These are phyloP conservation scores for Apamea monoglypha DNA, from an alignment of 2,888 invertebrate genomes.

Conservation along the genomic window DNA sequence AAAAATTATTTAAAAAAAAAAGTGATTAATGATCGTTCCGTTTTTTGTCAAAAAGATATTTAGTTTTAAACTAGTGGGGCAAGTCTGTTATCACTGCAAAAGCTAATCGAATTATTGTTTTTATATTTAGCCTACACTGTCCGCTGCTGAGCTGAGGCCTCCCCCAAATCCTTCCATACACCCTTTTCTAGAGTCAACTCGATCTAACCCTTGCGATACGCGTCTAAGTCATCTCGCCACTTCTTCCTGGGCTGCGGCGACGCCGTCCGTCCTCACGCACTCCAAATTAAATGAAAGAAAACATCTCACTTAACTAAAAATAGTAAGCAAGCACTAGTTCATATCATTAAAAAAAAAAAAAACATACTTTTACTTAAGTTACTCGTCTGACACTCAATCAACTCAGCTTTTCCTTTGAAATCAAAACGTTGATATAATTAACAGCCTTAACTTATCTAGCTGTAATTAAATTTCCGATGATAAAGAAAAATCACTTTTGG, in stretches of 20 bases:
- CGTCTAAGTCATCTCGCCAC: no score
- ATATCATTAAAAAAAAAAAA: no score
- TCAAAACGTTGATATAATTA: slow-evolving; percentile 43
- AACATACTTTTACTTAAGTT: slow-evolving; percentile 21
- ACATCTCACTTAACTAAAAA: neutral
- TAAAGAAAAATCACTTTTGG: slow-evolving; percentile 51
- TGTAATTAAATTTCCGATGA: slow-evolving; percentile 55
- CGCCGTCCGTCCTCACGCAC: no score
- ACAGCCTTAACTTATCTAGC: slow-evolving; percentile 41
- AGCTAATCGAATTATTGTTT: neutral
- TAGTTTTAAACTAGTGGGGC: neutral
- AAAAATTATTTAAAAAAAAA: no score
- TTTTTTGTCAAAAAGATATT: neutral
- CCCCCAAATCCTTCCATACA: no score
- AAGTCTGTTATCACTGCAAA: neutral
- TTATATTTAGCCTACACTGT: no score
- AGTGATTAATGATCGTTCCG: neutral
- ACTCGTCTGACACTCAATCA: slow-evolving; percentile 21
- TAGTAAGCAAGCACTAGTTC: no score
- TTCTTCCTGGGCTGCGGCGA: no score
- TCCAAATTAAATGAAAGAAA: neutral
- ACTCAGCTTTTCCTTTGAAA: slow-evolving; percentile 46
- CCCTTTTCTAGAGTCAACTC: no score
- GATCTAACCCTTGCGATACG: no score
- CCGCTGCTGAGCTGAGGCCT: no score